Base-by-base conservation (phyloP, 1,140 invertebrate genomes). In the Eurosta solidaginis region DNA sequence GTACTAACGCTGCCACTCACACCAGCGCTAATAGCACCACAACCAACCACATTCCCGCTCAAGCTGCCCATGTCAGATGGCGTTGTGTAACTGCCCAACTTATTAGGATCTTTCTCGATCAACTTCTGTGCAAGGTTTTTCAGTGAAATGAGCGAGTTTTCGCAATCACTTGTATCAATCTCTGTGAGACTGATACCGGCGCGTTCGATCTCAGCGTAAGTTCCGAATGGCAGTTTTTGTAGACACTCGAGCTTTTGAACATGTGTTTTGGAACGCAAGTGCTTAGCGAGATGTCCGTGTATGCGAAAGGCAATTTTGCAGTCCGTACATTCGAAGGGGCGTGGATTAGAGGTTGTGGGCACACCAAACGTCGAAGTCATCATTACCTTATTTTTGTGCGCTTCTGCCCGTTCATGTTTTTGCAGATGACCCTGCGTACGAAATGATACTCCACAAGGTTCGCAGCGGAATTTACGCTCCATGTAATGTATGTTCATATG, bases 401-500 rank as follows among this genome's bases (percentile, higher is more conserved):
- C 94, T 82, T 94, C 94, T 42, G 95, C 96, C 73, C 95, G 90
- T 88, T 96, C 93, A 83, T 98, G 96, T 88, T 97, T 97, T 22
- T 79, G 95, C 63, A 98, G 90, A 87, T 97, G 96, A 5, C 96
- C 96, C 88, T 96, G 95, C 1, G 95, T 97, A 78, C 96, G 90
- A 85, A 98, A 97, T 79, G 94, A 96, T 33, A 97, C 94, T 29
- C 93, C 94, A 88, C 97, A 98, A 7, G 94, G 92, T 81, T 97
- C 95, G 87, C 96, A 98, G 78, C 95, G 91, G 83, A 95, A 98
- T 76, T 96, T 96, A 63, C 96, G 91, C 85, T 98, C 97, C 89
- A 98, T 94, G 83, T 97, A 97, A 88, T 99, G 97, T 83, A 97
- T 97, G 88, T 98, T 98, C 85, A 97, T 94, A 89, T 99, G 97